Evolutionary conservation across 2,888 invertebrate genomes (phyloP).

Genomic region (Cordilura impudica): DNA sequence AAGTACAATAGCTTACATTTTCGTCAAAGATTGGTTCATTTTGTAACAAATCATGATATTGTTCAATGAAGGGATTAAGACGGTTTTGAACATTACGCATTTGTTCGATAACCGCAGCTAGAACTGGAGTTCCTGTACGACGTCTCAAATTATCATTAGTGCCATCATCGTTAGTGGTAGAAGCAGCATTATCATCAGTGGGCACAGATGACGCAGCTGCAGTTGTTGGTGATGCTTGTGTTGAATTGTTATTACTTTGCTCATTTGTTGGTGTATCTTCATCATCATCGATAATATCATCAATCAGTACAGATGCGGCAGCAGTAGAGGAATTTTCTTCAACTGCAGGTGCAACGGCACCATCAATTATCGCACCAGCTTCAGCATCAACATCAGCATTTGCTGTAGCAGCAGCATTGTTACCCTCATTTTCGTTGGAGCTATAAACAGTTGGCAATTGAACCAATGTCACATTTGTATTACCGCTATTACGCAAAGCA

Average conservation of each 20-base stretch:
- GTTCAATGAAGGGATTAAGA: slow-evolving; percentile 83
- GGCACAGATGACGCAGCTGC: slow-evolving; percentile 33
- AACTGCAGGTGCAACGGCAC: slow-evolving; percentile 30
- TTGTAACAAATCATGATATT: slow-evolving; percentile 81
- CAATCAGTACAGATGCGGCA: slow-evolving; percentile 69
- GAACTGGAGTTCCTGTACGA: slow-evolving; percentile 75
- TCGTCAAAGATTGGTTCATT: slow-evolving; percentile 81
- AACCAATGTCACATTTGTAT: slow-evolving; percentile 76
- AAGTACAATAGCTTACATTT: slow-evolving; percentile 69
- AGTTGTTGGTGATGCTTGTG: slow-evolving; percentile 16
- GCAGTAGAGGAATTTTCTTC: slow-evolving; percentile 42
- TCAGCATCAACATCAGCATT: slow-evolving; percentile 21
- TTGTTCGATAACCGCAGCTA: slow-evolving; percentile 75
- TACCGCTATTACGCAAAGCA: slow-evolving; percentile 74
- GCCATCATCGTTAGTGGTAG: slow-evolving; percentile 45
- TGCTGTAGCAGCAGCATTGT: slow-evolving; percentile 29
- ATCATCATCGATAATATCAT: slow-evolving; percentile 70
- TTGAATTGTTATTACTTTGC: slow-evolving; percentile 39
- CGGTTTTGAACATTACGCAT: slow-evolving; percentile 78
- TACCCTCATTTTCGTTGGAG: slow-evolving; percentile 67
- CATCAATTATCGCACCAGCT: slow-evolving; percentile 45
- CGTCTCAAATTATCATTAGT: slow-evolving; percentile 67
- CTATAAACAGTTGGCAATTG: slow-evolving; percentile 75
- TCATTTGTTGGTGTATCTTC: slow-evolving; percentile 60
- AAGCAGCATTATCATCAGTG: slow-evolving; percentile 22